Base-by-base conservation (phyloP, 2,797 vertebrate species). In the Silurus lanzhouensis region DNA sequence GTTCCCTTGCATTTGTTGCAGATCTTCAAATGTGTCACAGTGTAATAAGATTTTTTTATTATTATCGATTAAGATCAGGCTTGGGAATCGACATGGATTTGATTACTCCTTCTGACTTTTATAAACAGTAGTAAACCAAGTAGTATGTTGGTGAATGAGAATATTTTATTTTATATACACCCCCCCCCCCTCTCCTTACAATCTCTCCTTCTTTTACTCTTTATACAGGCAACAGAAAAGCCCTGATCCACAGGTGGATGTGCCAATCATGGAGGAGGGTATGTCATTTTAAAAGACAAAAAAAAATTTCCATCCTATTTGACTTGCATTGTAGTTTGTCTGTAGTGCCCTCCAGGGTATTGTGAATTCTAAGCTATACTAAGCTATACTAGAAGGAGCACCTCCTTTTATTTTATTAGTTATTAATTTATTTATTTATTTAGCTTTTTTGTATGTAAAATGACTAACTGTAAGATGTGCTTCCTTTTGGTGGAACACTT, bases 181-280 rank as follows among this genome's bases (percentile, higher is more conserved):
- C n/a, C n/a, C 19, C 19, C 4, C 10, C 20, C 6, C 17, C 2
- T 2, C 31, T 38, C 31, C 31, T 38, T 2, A 38, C 31, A 38
- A 38, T 38, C 38, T 38, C 38, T 5, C 55, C 27, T 60, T 52
- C 19, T 22, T 7, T 38, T 71, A 78, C 13, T 72, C 46, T 64
- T 83, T 38, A 0, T 38, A 83, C 84, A 90, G 89, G 58, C 84
- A 90, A 14, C 90, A 90, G 58, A 90, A 90, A 44, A 89, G 88
- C 78, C 87, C 86, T 52, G 88, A 90, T 82, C 61, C 86, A 82
- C 86, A 88, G 38, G 87, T 83, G 82, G 91, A 89, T 72, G 87
- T 90, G 80, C 85, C 89, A 10, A 87, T 89, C 52, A 85, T 88
- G 64, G 87, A 89, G 31, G 89, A 90, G 25, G 88, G 90, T 90